Base-by-base conservation (phyloP, 2,888 invertebrate species). In the Parthenolecanium corni region DNA sequence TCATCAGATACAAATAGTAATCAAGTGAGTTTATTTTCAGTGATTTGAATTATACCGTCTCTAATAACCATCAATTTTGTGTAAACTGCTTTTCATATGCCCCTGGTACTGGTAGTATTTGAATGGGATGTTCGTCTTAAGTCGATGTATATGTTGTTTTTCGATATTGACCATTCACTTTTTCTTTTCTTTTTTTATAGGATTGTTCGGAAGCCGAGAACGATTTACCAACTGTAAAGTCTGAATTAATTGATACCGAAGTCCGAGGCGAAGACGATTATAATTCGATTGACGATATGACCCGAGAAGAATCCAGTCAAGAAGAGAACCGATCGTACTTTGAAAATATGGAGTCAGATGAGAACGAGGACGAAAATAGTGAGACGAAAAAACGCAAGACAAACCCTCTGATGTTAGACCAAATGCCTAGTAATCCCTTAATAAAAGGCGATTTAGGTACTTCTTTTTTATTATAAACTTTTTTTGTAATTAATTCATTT, bases 101-200 rank as follows among this genome's bases (percentile, higher is more conserved):
- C n/a, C n/a, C 54, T n/a, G 62, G 62, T 54, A 62, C 54, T 4
- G 58, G 46, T 42, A 64, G 64, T 52, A 64, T 58, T 58, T 44
- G 42, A 24, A 52, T 62, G 42, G 5, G 49, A 21, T 31, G 31
- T 31, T 31, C 31, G 31, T 31, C 31, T 31, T 31, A 4, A 9
- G n/a, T n/a, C 31, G 4, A 31, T 9, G 31, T 31, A 4, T 31
- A 31, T 9, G 9, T 31, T 31, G 9, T n/a, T n/a, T n/a, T 31
- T 31, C 31, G 9, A 9, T 31, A 31, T 31, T 31, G 31, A 6
- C 31, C 31, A 31, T 31, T 31, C 31, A 9, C 9, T 31, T 31
- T 31, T 31, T 4, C 31, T 9, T 44, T 44, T 18, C 20, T 20
- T 46, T 16, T 20, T 46, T 21, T 23, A 2, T 3, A 64, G 64